Base-by-base conservation (phyloP, 2,888 invertebrate genomes). In the Peribatodes rhomboidaria region DNA sequence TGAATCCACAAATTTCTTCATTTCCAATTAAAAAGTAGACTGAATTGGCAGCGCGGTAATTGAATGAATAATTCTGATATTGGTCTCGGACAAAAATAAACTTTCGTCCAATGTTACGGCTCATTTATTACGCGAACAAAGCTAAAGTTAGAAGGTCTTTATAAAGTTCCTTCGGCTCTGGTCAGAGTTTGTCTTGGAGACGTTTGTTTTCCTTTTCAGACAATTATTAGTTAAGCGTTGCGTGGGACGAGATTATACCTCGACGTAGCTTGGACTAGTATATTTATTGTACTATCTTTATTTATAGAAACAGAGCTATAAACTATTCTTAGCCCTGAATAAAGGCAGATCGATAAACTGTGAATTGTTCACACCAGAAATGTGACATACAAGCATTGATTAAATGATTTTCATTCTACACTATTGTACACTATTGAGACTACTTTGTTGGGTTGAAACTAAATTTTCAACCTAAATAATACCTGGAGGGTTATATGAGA, bases 91-190 rank as follows among this genome's bases (percentile, higher is more conserved):
- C 44, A 60, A 69, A 50, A 49, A 56, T 57, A 71, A 69, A 68
- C 44, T 67, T 68, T 61, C 39, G 57, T 61, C 53, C 56, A 54
- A 65, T 59, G 62, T 68, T 70, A 57, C 46, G 50, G 71, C 65
- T 64, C 71, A 72, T 73, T 71, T 59, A 71, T 68, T 71, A 68
- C 55, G 52, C 46, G 57, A 68, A 69, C 42, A 54, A 64, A 66
- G 65, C 55, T 44, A 71, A 76, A 78, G 67, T 74, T 71, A n/a
- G 68, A 63, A 71, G 68, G 67, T 69, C 55, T 65, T 65, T 61
- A 65, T 61, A 59, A 70, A 73, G 69, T 70, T 73, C 65, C 57
- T 56, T 73, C 73, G 71, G 72, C 72, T 69, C 73, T 73, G 65
- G 61, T 50, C 49, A 58, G 72, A 75, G 62, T 76, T 75, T 67